These are phyloP conservation scores for Opisthocomus hoazin DNA, from an alignment of 2,113 vertebrate genomes.

Conservation along the genomic window DNA sequence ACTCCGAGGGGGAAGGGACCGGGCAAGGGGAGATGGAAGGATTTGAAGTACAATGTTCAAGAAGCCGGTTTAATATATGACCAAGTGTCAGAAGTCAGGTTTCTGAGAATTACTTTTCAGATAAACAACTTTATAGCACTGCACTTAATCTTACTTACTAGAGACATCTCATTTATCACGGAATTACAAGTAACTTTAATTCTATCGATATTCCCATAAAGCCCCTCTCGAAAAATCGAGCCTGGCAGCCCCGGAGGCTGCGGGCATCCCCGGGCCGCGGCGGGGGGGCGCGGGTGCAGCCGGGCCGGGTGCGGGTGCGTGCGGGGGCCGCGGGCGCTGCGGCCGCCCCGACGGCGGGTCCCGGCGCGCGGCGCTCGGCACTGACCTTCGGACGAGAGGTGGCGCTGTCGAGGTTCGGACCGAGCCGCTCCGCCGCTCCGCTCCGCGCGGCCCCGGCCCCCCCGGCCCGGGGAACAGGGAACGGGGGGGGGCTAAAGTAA, in stretches of 20 bases:
- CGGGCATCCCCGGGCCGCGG: background rate
- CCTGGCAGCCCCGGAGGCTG: constrained; percentile 16
- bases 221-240: constrained; percentile 44
- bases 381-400: constrained; percentile 84
- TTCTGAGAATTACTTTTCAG: constrained; percentile 80
- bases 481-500: background rate
- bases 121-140: constrained; percentile 89
- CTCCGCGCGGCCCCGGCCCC: background rate
- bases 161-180: constrained; percentile 81
- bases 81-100: constrained; percentile 79
- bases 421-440: constrained; percentile 41
- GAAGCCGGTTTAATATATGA: constrained; percentile 85
- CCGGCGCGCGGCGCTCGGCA: constrained; percentile 21
- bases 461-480: background rate
- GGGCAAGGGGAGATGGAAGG: background rate
- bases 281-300: background rate
- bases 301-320: background rate
- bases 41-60: constrained; percentile 80
- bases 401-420: constrained; percentile 91
- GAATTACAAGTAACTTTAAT: constrained; percentile 80
- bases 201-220: constrained; percentile 73
- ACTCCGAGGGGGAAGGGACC: background rate
- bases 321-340: background rate
- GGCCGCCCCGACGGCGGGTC: background rate
- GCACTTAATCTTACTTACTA: constrained; percentile 78